phyloP scores from a whole-genome alignment of 2,113 vertebrate genomes.

The Oceanites oceanicus region DNA sequence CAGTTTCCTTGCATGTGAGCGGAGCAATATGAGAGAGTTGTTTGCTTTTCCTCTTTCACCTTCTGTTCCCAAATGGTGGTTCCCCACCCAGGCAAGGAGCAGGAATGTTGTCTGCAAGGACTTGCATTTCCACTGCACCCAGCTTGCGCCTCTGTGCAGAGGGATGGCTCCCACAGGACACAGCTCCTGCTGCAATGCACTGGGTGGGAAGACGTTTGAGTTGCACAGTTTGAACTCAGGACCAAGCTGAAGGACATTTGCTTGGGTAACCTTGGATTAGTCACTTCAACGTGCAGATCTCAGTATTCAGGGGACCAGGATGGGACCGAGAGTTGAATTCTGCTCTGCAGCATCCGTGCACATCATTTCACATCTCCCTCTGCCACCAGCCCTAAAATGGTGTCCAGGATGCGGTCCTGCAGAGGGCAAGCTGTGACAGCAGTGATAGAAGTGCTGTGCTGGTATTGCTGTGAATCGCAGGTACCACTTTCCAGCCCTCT shows the following conservation, averaged over 20 bases:
- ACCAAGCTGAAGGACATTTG: not conserved
- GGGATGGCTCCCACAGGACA: not conserved
- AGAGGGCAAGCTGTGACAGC: not conserved
- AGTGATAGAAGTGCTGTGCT: not conserved
- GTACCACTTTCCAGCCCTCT: not conserved
- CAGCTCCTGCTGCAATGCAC: not conserved
- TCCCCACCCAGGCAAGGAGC: not conserved
- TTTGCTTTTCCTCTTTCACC: not conserved
- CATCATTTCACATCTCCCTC: not conserved
- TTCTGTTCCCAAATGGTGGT: not conserved
- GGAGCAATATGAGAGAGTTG: accelerated
- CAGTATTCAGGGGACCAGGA: not conserved
- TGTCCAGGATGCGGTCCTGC: accelerated
- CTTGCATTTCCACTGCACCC: not conserved
- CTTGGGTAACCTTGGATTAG: not conserved
- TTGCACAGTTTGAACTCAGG: not conserved
- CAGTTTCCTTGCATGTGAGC: not conserved
- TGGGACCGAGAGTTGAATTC: not conserved
- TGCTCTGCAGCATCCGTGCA: not conserved
- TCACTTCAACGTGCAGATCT: not conserved
- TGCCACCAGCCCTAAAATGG: not conserved
- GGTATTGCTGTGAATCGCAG: not conserved
- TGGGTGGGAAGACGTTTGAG: not conserved
- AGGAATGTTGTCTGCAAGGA: not conserved
- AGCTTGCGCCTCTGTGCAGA: not conserved